A percentile compares a stretch with the other conserved stretches of the same genome.
Evolutionary conservation across 2,797 vertebrate species (phyloP).

Genomic region (Falco columbarius): DNA sequence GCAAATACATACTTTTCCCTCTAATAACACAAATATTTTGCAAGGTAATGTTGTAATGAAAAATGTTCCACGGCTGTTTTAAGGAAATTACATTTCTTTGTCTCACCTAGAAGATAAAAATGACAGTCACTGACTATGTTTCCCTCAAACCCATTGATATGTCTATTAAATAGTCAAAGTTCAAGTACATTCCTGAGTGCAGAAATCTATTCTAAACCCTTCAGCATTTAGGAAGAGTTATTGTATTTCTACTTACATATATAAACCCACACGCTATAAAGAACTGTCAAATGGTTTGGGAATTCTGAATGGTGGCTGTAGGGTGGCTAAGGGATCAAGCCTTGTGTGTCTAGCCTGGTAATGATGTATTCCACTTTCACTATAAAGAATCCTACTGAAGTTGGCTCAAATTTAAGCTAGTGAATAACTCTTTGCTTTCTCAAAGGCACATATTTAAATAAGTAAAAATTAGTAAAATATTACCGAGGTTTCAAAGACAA

Average conservation of each 20-base stretch:
- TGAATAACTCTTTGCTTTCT: background rate
- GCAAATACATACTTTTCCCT: background rate
- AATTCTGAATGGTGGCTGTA: background rate
- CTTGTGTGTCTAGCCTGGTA: background rate
- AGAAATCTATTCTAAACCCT: background rate
- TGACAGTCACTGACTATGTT: background rate
- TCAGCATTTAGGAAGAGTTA: background rate
- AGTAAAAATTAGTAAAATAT: background rate
- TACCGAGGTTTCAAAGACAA: background rate
- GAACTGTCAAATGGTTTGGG: background rate
- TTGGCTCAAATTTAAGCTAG: background rate
- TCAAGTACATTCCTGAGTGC: background rate
- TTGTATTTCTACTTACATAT: background rate
- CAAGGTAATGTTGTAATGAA: background rate
- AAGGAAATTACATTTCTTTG: background rate
- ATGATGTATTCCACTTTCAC: background rate
- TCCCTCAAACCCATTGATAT: background rate
- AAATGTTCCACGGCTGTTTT: background rate
- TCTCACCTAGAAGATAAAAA: background rate
- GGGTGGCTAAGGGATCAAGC: background rate
- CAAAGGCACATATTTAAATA: background rate
- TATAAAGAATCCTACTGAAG: background rate
- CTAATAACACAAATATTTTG: background rate
- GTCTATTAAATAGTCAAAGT: background rate
- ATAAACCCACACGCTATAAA: background rate